Evolutionary conservation across 1,140 invertebrate genomes (phyloP).

Genomic region (Drosophila quadrilineata): DNA sequence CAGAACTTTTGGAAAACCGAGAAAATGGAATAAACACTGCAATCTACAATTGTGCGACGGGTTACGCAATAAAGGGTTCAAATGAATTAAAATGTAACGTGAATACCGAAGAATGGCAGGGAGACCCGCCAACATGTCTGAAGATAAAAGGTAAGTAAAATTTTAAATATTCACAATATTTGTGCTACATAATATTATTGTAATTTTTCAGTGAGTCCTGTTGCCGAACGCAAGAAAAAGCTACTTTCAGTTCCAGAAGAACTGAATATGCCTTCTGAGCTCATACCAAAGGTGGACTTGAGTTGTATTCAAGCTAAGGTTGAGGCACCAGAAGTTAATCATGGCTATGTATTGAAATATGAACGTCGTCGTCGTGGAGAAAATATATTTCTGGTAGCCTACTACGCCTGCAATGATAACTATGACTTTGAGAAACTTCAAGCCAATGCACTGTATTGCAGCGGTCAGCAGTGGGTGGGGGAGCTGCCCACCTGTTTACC

Average conservation of each 20-base stretch:
- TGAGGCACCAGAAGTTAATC: constrained; percentile 61
- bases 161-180: background rate
- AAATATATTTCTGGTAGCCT: constrained; percentile 84
- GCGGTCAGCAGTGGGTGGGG: constrained; percentile 83
- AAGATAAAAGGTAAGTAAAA: constrained; percentile 34
- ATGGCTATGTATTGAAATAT: constrained; percentile 61
- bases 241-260: constrained; percentile 59
- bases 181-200: background rate
- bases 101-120: constrained; percentile 68
- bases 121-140: constrained; percentile 56
- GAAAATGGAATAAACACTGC: constrained; percentile 38
- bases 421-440: constrained; percentile 82
- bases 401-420: constrained; percentile 83
- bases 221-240: constrained; percentile 45
- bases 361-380: constrained; percentile 57
- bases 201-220: background rate
- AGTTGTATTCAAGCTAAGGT: constrained; percentile 64
- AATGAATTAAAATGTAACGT: constrained; percentile 47
- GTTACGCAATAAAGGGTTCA: constrained; percentile 50
- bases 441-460: constrained; percentile 83
- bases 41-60: constrained; percentile 54
- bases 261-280: constrained; percentile 22
- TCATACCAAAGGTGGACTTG: constrained; percentile 59
- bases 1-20: constrained; percentile 28
- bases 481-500: constrained; percentile 82